Base-by-base conservation (phyloP, 2,888 invertebrate genomes). In the Pomacea canaliculata region DNA sequence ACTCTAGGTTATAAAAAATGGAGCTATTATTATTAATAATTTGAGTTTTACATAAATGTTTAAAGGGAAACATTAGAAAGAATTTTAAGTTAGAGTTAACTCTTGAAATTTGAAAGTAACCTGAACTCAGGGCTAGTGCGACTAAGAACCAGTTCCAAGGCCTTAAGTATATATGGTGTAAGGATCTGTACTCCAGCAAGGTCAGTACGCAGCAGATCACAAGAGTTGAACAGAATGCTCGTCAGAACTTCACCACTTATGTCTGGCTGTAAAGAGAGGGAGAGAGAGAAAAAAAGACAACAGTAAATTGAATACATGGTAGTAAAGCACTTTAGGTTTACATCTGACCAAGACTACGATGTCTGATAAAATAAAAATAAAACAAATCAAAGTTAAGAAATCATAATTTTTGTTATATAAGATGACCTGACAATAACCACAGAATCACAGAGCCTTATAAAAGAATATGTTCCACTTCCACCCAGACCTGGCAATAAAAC, bases 181-280 rank as follows among this genome's bases (percentile, higher is more conserved):
- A 99, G 92, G 37, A 97, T 95, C 90, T 97, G 94, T 3, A 97
- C 95, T 0, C 99, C 98, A 89, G 97, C 96, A 77, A 99, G 92
- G 91, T 98, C 98, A 81, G 98, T 92, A 71, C 96, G 94, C 89
- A 99, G 96, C 78, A 99, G 92, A 90, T 98, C 91, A 78, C 89
- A 88, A 7, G 90, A 90, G 84, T 92, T 91, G 84, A 91, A 91
- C 77, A 98, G 92, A 87, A 98, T 96, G 80, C 96, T 96, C 60
- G 96, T 95, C 87, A 98, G 92, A n/a, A 95, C 94, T 90, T 95
- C 89, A 9, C 90, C 89, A 81, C 89, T 89, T 46, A 86, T 83
- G 60, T 71, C 71, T 76, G 84, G 81, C 89, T 88, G 82, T 12
- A 82, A 80, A n/a, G 73, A 68, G 67, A 79, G 46, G 23, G 70